Evolutionary conservation across 2,113 vertebrate species (phyloP).

Genomic region (Sylvilagus bachmani): DNA sequence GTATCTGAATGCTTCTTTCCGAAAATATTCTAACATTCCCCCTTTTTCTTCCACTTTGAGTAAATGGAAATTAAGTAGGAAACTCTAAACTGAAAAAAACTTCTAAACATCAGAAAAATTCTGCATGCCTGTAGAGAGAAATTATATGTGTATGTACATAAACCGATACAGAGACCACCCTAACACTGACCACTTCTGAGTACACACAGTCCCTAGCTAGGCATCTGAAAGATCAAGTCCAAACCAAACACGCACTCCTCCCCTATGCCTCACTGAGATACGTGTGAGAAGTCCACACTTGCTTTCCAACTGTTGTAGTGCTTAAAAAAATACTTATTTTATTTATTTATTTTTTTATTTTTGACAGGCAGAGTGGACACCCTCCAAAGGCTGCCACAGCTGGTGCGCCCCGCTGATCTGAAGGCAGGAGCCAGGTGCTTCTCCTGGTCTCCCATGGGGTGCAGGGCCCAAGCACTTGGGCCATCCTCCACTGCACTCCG

Average conservation of each 20-base stretch:
- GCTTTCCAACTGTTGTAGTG: neutral
- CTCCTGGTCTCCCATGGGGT: no score
- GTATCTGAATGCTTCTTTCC: neutral
- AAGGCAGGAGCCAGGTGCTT: no score
- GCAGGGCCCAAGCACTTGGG: no score
- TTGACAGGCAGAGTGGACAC: no score
- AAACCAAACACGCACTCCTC: neutral
- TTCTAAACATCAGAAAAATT: conserved; percentile 34
- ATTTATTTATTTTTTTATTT: no score
- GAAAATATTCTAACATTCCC: neutral
- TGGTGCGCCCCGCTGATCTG: no score
- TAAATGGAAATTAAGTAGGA: conserved; percentile 23
- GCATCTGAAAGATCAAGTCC: neutral
- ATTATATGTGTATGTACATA: neutral
- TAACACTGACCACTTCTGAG: neutral
- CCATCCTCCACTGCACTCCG: no score
- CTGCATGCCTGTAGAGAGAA: neutral
- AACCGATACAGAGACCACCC: neutral
- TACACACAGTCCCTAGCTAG: neutral
- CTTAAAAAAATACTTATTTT: no score
- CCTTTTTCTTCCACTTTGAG: conserved; percentile 31
- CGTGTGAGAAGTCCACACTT: neutral
- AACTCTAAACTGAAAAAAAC: conserved; percentile 1
- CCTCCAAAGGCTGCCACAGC: no score
- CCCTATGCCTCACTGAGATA: neutral